Base-by-base conservation (phyloP, 2,888 invertebrate species). In the Limnephilus lunatus region DNA sequence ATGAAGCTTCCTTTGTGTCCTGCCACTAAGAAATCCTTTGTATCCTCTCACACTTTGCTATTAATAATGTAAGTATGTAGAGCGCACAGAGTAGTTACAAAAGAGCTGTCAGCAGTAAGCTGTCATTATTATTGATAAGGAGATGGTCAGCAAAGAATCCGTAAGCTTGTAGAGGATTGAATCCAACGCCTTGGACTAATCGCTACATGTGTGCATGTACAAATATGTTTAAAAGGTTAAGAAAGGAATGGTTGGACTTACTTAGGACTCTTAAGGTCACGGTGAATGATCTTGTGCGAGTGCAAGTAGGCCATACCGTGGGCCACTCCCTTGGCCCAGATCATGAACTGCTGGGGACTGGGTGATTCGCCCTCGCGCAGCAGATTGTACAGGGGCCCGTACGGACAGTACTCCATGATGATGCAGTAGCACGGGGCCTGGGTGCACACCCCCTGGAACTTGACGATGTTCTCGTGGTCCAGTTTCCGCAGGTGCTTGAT, bases 181-280 rank as follows among this genome's bases (percentile, higher is more conserved):
- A 53, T 53, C 53, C 53, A 53, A 53, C 53, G 53, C 53, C 3
- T 53, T 53, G 53, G 53, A 53, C 53, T 19, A 19, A 19, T 53
- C 53, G 19, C 53, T 19, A 19, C 19, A 53, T 3, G 19, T 15
- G 0, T 5, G 53, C 19, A 7, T 39, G 39, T 39, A 39, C 53
- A 81, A 81, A 31, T 81, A 81, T 31, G 3, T 39, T 19, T n/a
- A 39, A 81, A 39, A 0, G 11, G 94, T 80, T 80, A 92, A 83
- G 7, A n/a, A 87, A n/a, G 90, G 32, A 68, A 9, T 68, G 3
- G 68, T 68, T 81, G 86, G 85, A 97, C 98, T 97, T 97, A 99
- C 99, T 99, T 99, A 87, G 99, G 99, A 95, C 99, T 99, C 96
- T 99, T 99, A 93, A 99, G 97, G 96, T 99, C 99, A 93, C 99